Evolutionary conservation across 2,113 vertebrate species (phyloP).

Genomic region (Ptilorrhoa leucosticta): DNA sequence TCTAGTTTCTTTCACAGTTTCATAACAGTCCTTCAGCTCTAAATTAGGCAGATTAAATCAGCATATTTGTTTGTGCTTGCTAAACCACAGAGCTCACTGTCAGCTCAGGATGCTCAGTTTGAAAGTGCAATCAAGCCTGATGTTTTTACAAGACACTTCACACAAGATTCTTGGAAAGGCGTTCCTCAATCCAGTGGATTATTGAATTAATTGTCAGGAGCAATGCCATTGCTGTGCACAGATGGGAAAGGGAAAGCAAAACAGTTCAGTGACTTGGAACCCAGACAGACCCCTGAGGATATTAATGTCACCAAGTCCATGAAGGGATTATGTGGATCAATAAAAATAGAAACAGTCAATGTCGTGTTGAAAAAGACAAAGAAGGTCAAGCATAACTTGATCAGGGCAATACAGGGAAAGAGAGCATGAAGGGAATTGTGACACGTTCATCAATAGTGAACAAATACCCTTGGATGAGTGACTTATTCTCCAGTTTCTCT

Average conservation of each 20-base stretch:
- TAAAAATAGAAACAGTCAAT: constrained; percentile 63
- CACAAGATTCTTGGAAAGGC: constrained; percentile 20
- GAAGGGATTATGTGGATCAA: constrained; percentile 39
- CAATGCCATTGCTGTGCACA: not conserved
- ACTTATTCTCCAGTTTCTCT: not conserved
- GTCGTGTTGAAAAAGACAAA: constrained; percentile 48
- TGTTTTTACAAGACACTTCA: not conserved
- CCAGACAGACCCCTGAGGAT: constrained; percentile 3
- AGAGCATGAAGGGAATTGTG: not conserved
- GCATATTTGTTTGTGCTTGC: not conserved
- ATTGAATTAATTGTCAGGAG: constrained; percentile 39
- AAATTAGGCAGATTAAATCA: not conserved
- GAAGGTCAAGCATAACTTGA: constrained; percentile 50
- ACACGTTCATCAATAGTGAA: not conserved
- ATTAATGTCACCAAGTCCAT: constrained; percentile 45
- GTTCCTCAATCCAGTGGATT: not conserved
- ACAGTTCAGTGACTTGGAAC: constrained; percentile 26
- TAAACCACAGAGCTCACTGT: not conserved
- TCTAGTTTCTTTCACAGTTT: not conserved
- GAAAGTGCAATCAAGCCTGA: not conserved
- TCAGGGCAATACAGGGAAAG: not conserved
- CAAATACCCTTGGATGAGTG: not conserved
- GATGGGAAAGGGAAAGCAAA: constrained; percentile 8
- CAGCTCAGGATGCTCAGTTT: not conserved
- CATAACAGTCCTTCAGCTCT: not conserved